Evolutionary conservation across 2,113 vertebrate species (phyloP).

Genomic region (Myiozetetes cayanensis): DNA sequence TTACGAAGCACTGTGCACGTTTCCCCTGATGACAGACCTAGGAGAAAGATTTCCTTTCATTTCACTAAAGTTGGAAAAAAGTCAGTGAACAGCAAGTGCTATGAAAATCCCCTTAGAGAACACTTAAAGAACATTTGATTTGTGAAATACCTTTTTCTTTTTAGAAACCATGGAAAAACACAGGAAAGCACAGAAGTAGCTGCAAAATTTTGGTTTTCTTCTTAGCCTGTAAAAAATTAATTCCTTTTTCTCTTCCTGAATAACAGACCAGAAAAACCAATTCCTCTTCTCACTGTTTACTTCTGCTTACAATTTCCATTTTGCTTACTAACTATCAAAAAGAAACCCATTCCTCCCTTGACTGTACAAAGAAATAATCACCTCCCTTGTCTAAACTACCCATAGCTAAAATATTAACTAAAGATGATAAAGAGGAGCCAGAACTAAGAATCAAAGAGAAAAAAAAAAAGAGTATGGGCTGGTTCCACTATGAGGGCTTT

Average conservation of each 20-base stretch:
- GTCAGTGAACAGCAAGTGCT: background rate
- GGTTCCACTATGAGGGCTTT: fast-evolving
- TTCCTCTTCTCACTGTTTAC: conserved; percentile 55
- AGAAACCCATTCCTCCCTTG: background rate
- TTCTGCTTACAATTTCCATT: conserved; percentile 52
- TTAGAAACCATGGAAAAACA: background rate
- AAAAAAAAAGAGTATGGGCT: background rate
- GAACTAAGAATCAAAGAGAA: background rate
- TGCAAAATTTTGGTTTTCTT: background rate
- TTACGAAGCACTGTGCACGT: background rate
- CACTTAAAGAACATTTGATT: background rate
- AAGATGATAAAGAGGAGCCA: background rate
- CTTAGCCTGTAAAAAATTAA: conserved; percentile 28
- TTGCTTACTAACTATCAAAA: background rate
- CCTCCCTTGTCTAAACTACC: background rate
- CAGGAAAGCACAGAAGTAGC: background rate
- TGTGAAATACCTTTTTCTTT: background rate
- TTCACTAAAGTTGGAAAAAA: background rate
- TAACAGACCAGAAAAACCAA: conserved; percentile 2
- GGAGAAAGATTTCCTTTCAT: background rate
- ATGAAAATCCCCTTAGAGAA: background rate
- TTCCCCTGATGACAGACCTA: background rate
- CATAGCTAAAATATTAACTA: background rate
- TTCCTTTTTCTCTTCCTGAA: conserved; percentile 58
- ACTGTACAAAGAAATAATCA: background rate